phyloP scores from a whole-genome alignment of 1,140 invertebrate genomes.

The Trichoplusia ni region DNA sequence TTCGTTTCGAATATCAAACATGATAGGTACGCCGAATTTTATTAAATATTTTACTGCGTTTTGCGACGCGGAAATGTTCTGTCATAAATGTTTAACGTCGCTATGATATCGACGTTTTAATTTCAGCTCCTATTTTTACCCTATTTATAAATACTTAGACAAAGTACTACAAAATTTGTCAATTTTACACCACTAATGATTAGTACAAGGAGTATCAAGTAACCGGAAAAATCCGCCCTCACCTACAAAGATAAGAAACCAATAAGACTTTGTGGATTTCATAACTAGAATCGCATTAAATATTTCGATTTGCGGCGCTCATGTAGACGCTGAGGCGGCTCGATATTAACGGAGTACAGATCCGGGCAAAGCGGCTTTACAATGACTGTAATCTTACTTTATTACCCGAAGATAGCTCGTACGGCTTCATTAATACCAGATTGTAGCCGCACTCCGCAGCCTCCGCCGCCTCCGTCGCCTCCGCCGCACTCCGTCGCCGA shows the following conservation, averaged over 20 bases:
- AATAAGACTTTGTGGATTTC: no score
- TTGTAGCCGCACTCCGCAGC: constrained; percentile 3
- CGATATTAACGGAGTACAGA: constrained; percentile 20
- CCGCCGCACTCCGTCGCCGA: no score
- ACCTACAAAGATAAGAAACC: no score
- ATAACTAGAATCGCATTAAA: no score
- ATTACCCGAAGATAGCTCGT: constrained; percentile 43
- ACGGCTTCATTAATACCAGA: constrained; percentile 55
- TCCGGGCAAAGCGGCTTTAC: constrained; percentile 38
- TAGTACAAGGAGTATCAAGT: no score
- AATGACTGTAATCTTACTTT: constrained; percentile 58
- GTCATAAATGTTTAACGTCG: background rate
- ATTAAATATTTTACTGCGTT: constrained; percentile 39
- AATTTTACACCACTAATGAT: no score
- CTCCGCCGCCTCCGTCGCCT: no score
- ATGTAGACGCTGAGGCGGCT: background rate
- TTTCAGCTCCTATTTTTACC: no score
- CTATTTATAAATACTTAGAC: no score
- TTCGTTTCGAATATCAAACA: constrained; percentile 36
- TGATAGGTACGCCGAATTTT: constrained; percentile 35
- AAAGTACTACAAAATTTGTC: no score
- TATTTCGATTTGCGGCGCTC: background rate
- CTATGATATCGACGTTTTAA: no score
- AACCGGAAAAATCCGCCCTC: no score
- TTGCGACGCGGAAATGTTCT: background rate